Conservation (phyloP, 2,888 invertebrate genomes). For the Lepetodrilus schrolli region DNA sequence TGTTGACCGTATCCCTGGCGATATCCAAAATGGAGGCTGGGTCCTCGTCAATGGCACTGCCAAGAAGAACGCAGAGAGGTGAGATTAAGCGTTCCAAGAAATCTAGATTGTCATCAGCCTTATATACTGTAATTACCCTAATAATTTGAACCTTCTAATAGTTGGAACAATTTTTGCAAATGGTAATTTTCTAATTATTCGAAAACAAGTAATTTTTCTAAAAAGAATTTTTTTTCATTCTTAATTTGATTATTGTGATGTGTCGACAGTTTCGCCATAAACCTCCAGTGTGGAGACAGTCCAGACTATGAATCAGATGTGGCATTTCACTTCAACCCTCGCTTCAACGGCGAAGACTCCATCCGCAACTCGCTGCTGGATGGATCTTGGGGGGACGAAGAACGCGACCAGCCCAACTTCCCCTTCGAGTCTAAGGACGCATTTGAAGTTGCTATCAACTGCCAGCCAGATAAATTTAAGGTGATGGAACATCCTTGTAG, state of each 20-base stretch:
- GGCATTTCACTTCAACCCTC: slow-evolving; percentile 58
- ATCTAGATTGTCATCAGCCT: no score
- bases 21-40: slow-evolving; percentile 50
- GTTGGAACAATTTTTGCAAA: no score
- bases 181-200: no score
- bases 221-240: no score
- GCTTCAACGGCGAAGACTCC: slow-evolving; percentile 43
- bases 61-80: slow-evolving; percentile 53
- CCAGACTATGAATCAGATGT: slow-evolving; percentile 50
- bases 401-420: slow-evolving; percentile 52
- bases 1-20: slow-evolving; percentile 50
- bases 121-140: no score
- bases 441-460: slow-evolving; percentile 52
- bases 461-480: slow-evolving; percentile 45
- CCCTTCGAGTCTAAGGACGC: slow-evolving; percentile 55
- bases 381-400: slow-evolving; percentile 58
- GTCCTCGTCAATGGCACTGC: slow-evolving; percentile 50
- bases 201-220: no score
- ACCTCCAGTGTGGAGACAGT: slow-evolving; percentile 48
- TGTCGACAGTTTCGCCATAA: slow-evolving; percentile 54
- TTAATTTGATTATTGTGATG: no score
- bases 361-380: slow-evolving; percentile 50
- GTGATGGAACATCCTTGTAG: no score
- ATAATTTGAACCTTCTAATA: no score
- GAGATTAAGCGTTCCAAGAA: no score